Evolutionary conservation across 1,140 invertebrate genomes (phyloP).

Genomic region (Drosophila nasuta): DNA sequence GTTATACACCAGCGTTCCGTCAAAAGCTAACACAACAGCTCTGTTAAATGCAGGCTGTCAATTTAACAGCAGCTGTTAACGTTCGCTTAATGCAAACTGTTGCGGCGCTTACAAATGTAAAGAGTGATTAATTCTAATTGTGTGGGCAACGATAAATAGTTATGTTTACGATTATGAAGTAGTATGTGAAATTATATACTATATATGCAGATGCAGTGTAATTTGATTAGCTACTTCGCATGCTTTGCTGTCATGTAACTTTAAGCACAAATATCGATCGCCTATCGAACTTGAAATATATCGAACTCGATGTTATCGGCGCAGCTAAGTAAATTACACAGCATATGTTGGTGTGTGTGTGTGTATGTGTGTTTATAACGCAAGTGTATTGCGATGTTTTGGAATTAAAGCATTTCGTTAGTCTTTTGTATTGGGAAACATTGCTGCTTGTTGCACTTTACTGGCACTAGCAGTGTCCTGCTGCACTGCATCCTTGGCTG

Average conservation of each 20-base stretch:
- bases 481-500: slow-evolving; percentile 51
- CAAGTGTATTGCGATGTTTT: slow-evolving; percentile 45
- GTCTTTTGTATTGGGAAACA: slow-evolving; percentile 81
- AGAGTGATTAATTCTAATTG: slow-evolving; percentile 66
- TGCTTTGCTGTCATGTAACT: no score
- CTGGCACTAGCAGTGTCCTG: slow-evolving; percentile 22
- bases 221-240: no score
- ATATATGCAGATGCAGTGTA: not conserved
- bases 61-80: not conserved
- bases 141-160: slow-evolving; percentile 57
- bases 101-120: not conserved
- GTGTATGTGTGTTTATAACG: slow-evolving; percentile 21
- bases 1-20: no score
- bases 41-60: not conserved
- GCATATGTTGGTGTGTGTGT: slow-evolving; percentile 5
- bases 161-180: slow-evolving; percentile 39
- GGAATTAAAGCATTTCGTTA: slow-evolving; percentile 76
- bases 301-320: no score
- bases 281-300: no score
- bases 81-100: not conserved
- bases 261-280: no score
- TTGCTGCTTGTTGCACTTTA: slow-evolving; percentile 59
- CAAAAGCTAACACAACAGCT: not conserved
- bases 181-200: not conserved
- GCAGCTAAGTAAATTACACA: no score